Conservation (phyloP, 2,113 vertebrate species). For the Gymnorhina tibicen region DNA sequence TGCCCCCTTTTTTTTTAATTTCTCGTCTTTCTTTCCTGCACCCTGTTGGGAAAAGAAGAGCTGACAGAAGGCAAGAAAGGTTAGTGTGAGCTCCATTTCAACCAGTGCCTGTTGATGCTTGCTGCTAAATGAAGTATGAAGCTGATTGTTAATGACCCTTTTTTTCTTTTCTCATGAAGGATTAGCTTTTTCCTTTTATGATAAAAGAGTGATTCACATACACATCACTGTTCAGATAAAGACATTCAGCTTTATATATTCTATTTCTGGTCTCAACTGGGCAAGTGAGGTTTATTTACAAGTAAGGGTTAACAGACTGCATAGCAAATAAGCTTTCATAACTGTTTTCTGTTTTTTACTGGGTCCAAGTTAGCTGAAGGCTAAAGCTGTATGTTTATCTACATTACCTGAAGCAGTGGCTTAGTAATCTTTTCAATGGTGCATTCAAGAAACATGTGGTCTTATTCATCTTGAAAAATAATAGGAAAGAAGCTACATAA, state of each 20-base stretch:
- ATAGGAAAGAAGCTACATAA: background rate
- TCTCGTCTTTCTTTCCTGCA: background rate
- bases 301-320: background rate
- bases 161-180: background rate
- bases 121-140: slow-evolving; percentile 12
- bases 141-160: background rate
- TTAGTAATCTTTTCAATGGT: background rate
- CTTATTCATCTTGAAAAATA: background rate
- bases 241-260: background rate
- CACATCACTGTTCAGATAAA: background rate
- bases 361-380: background rate
- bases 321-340: background rate
- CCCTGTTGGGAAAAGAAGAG: background rate
- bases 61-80: background rate
- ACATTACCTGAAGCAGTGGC: background rate
- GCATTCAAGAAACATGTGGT: background rate
- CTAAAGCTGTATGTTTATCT: background rate
- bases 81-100: background rate
- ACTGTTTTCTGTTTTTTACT: background rate
- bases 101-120: background rate
- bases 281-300: background rate
- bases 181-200: background rate
- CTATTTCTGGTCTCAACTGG: background rate
- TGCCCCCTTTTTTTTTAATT: rapidly evolving
- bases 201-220: background rate